A percentile compares a stretch with the other conserved stretches of the same genome.
These are phyloP conservation scores for Caenorhabditis japonica DNA, from an alignment of 2,888 invertebrate species.

Conservation along the genomic window DNA sequence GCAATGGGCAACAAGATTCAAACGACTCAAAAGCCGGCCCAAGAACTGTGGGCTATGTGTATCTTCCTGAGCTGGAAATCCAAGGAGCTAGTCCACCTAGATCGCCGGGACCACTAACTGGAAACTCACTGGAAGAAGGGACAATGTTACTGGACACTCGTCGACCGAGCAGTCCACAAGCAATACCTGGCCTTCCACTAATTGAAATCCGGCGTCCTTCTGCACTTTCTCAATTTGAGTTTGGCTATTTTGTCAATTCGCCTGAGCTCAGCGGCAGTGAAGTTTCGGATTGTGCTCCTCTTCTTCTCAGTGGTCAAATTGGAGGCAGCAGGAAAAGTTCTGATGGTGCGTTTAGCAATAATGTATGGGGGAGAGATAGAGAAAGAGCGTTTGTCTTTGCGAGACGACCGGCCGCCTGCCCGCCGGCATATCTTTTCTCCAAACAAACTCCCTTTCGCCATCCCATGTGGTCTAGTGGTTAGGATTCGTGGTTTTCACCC, in stretches of 20 bases:
- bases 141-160: conserved; percentile 59
- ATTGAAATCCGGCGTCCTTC: conserved; percentile 76
- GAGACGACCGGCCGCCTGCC: not conserved
- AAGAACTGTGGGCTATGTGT: conserved; percentile 67
- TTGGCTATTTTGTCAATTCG: conserved; percentile 77
- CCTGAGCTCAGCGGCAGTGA: conserved; percentile 70
- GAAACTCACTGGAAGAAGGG: conserved; percentile 57
- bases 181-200: conserved; percentile 75
- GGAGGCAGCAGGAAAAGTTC: conserved; percentile 63
- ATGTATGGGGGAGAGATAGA: not conserved
- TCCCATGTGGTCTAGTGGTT: conserved; percentile 69
- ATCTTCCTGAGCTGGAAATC: conserved; percentile 75
- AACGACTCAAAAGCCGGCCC: conserved; percentile 54
- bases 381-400: not conserved
- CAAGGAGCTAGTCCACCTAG: conserved; percentile 76
- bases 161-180: conserved; percentile 74
- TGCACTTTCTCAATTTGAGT: conserved; percentile 76
- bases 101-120: conserved; percentile 61
- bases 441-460: conserved; percentile 4
- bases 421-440: not conserved
- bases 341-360: conserved; percentile 51
- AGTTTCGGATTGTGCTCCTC: conserved; percentile 75
- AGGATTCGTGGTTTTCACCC: conserved; percentile 72
- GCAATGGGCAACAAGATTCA: conserved; percentile 61
- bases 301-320: conserved; percentile 63